Conservation (phyloP, 2,888 invertebrate species). For the Tetranychus truncatus region DNA sequence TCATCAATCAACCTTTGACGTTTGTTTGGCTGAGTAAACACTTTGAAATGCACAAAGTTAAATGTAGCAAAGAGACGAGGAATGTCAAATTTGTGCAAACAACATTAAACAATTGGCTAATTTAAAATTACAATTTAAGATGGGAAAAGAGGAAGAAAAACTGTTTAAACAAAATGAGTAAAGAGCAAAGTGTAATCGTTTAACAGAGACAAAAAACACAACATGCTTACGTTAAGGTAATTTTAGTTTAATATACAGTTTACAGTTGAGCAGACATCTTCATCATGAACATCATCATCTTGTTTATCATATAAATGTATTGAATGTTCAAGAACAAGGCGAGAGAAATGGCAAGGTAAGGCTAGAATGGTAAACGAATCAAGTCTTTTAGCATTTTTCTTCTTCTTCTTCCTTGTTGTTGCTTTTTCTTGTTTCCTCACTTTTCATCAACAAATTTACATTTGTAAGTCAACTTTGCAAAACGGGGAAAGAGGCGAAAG, state of each 20-base stretch:
- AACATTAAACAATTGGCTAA: no score
- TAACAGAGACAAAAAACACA: no score
- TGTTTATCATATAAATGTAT: neutral
- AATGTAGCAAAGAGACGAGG: no score
- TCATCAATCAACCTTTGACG: no score
- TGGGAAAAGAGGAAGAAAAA: neutral
- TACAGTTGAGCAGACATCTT: neutral
- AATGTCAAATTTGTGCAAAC: no score
- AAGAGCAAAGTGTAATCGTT: neutral
- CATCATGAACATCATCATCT: neutral
- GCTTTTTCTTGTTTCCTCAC: neutral
- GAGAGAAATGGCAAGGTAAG: neutral
- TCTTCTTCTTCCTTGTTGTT: neutral
- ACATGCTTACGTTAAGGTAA: neutral
- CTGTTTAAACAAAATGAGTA: neutral
- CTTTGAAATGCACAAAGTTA: no score
- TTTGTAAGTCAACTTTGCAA: neutral
- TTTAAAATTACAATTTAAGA: neutral
- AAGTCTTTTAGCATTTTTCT: neutral
- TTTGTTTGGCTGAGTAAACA: no score
- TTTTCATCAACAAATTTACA: neutral
- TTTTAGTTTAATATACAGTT: neutral
- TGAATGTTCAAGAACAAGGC: neutral
- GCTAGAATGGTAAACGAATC: neutral
- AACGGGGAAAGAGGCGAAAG: neutral